Percentiles rank a stretch among this genome's conserved stretches.
Conservation (phyloP, 2,113 vertebrate genomes). For the Pachyramphus minor region DNA sequence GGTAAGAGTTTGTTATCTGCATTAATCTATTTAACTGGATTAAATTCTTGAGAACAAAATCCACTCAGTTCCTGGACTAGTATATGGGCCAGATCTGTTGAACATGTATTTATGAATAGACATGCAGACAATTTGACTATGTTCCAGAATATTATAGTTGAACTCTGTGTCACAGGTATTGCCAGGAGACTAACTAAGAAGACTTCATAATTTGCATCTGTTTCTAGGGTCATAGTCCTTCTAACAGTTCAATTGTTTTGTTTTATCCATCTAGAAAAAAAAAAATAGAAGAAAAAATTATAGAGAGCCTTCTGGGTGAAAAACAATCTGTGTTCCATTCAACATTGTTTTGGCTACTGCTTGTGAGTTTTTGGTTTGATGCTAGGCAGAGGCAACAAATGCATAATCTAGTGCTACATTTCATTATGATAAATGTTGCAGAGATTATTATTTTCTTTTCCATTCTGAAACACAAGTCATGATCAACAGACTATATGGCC, state of each 20-base stretch:
- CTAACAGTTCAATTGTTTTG: background rate
- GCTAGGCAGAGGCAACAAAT: background rate
- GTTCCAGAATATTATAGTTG: background rate
- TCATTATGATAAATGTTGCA: background rate
- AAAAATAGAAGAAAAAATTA: background rate
- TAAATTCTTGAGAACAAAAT: conserved; percentile 18
- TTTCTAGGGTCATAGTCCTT: background rate
- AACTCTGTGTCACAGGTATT: background rate
- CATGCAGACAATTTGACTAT: background rate
- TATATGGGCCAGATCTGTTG: background rate
- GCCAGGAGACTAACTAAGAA: background rate
- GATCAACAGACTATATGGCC: background rate
- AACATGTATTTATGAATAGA: background rate
- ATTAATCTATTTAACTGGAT: conserved; percentile 22
- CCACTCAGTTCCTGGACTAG: background rate
- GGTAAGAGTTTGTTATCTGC: background rate
- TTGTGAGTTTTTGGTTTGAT: background rate
- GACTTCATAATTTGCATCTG: background rate
- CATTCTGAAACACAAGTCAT: background rate
- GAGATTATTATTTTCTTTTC: background rate
- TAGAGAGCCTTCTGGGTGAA: background rate
- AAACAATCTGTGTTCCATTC: background rate
- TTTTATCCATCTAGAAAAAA: background rate
- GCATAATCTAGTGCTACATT: background rate
- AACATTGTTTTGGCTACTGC: background rate